Evolutionary conservation across 1,140 invertebrate genomes (phyloP).

Genomic region (Chrysopa pallens): DNA sequence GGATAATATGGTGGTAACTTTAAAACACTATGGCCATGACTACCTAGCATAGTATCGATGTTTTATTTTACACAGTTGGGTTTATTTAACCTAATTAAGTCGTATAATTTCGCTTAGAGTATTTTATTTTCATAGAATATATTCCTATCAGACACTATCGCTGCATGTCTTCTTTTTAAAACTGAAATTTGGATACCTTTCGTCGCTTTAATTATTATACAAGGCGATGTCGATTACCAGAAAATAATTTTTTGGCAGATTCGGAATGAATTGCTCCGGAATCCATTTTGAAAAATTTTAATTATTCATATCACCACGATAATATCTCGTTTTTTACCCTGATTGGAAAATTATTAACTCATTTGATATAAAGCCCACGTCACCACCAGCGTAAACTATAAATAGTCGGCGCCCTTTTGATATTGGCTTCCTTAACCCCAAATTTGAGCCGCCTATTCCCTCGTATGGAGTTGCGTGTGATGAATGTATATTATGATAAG

Average conservation of each 20-base stretch:
- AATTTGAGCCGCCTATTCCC: background rate
- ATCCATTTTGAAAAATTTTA: slow-evolving; percentile 9
- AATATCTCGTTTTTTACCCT: slow-evolving; percentile 9
- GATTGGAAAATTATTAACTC: slow-evolving; percentile 9
- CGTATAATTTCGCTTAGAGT: slow-evolving; percentile 5
- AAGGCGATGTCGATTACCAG: slow-evolving; percentile 13
- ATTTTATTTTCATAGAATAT: slow-evolving; percentile 3
- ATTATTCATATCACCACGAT: slow-evolving; percentile 15
- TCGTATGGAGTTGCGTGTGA: background rate
- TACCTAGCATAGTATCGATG: slow-evolving; percentile 3
- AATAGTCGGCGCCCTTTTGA: slow-evolving; percentile 2
- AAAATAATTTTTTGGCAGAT: slow-evolving; percentile 8
- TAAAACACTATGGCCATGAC: slow-evolving; percentile 7
- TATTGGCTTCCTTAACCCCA: background rate
- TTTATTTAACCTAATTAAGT: slow-evolving; percentile 4
- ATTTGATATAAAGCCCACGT: slow-evolving; percentile 4
- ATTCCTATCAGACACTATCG: slow-evolving; percentile 10
- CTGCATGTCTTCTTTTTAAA: slow-evolving; percentile 12
- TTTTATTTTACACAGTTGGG: background rate
- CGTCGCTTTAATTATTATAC: slow-evolving; percentile 14
- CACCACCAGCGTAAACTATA: slow-evolving; percentile 2
- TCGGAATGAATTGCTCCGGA: slow-evolving; percentile 8
- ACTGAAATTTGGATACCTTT: slow-evolving; percentile 9
- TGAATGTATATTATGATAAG: background rate
- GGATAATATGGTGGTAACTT: slow-evolving; percentile 18